Base-by-base conservation (phyloP, 2,888 invertebrate genomes). In the Seladonia tumulorum region DNA sequence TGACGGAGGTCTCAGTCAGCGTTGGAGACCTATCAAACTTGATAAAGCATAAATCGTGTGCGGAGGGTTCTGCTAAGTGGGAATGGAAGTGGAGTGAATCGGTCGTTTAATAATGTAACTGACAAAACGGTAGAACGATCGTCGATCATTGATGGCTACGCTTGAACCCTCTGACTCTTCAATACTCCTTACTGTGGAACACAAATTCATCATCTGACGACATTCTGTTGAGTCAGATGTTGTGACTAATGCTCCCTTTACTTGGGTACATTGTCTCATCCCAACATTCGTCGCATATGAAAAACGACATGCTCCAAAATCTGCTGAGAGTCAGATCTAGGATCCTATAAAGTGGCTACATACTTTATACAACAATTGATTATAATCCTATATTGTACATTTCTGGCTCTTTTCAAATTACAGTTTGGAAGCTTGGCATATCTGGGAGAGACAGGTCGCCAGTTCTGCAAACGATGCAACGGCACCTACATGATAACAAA, bases 61-160 rank as follows among this genome's bases (percentile, higher is more conserved):
- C 76, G 78, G 90, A 89, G 90, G 90, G 90, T 90, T 85, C 88
- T 83, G 47, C 72, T 82, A 89, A 90, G 88, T 90, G 89, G 85
- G 85, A 90, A 90, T 87, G 86, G 81, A 88, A 88, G 74, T 86
- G 79, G 78, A 80, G 82, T 88, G 88, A 90, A 89, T 90, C 90
- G 81, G 84, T 86, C 83, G 83, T 88, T 87, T 89, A 89, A 88
- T 86, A 84, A 83, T 85, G 83, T 81, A 82, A 86, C 87, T 84
- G 87, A 79, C 83, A 82, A 90, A 90, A 87, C 76, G 70, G 39
- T 76, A 77, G 81, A 81, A 81, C 78, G 73, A 81, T 82, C 77
- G 82, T 57, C 74, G 73, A 82, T 81, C 68, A 88, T 88, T 81
- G 81, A 85, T 76, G 71, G 39, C 60, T 85, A 45, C 45, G 29